Conservation (phyloP, 2,797 vertebrate species). For the Ptychobarbus kaznakovi region DNA sequence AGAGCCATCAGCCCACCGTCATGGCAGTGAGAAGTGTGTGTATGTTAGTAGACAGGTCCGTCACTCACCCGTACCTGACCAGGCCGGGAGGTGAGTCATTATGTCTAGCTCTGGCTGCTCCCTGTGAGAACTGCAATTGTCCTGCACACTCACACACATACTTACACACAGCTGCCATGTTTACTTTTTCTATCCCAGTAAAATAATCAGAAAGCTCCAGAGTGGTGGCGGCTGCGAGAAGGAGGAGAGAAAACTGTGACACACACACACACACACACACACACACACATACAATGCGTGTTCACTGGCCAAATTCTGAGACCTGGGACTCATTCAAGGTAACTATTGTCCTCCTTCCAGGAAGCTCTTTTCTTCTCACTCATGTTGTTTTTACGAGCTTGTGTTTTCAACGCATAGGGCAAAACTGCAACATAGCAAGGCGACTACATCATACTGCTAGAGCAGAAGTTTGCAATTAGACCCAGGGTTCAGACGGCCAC, state of each 20-base stretch:
- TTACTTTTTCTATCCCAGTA: constrained; percentile 65
- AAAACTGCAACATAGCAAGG: constrained; percentile 57
- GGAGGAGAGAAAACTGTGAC: constrained; percentile 59
- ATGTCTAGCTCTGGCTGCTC: constrained; percentile 48
- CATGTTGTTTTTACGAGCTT: constrained; percentile 61
- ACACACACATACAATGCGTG: constrained; percentile 6
- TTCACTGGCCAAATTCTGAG: constrained; percentile 47
- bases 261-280: constrained; percentile 21
- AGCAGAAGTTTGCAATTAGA: constrained; percentile 53
- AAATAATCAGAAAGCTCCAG: constrained; percentile 64
- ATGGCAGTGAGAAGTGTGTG: constrained; percentile 42
- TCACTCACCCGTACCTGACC: constrained; percentile 51
- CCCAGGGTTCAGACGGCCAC: constrained; percentile 53
- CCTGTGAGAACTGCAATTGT: constrained; percentile 51
- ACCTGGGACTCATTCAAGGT: constrained; percentile 60
- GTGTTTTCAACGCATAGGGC: constrained; percentile 53
- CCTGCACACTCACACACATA: constrained; percentile 49
- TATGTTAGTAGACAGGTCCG: constrained; percentile 31
- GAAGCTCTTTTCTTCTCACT: constrained; percentile 56
- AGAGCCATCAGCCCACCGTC: not conserved
- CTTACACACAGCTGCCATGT: constrained; percentile 53
- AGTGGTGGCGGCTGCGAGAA: constrained; percentile 49
- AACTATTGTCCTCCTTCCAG: constrained; percentile 62
- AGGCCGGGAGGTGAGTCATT: constrained; percentile 54
- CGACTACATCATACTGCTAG: constrained; percentile 49